A percentile compares a stretch with the other conserved stretches of the same genome.
These are phyloP conservation scores for Hydrophis major DNA, from an alignment of 2,797 vertebrate species.

Conservation along the genomic window DNA sequence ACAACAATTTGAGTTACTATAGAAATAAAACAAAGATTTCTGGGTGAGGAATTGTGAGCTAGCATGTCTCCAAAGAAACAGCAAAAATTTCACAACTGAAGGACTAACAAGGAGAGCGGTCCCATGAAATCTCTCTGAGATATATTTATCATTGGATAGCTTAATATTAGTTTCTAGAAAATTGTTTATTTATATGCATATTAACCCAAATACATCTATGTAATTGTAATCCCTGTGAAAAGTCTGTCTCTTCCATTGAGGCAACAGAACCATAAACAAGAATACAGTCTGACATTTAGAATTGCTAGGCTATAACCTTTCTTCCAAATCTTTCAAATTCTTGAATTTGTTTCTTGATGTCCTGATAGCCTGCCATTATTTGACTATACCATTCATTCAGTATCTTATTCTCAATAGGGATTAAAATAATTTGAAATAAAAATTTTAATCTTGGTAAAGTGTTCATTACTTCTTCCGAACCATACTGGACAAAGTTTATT, in stretches of 20 bases:
- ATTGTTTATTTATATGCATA: background rate
- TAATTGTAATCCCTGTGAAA: background rate
- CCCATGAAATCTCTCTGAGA: background rate
- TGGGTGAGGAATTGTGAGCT: background rate
- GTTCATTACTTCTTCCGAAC: background rate
- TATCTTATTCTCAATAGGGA: background rate
- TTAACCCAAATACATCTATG: background rate
- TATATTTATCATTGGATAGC: background rate
- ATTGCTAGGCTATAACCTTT: background rate
- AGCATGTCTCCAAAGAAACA: background rate
- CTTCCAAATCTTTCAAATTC: background rate
- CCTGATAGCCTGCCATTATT: background rate
- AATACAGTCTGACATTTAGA: background rate
- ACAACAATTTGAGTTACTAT: background rate
- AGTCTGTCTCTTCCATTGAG: background rate
- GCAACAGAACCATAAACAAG: background rate
- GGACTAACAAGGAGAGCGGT: background rate
- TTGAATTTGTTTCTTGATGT: background rate
- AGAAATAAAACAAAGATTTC: conserved; percentile 1
- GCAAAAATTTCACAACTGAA: background rate
- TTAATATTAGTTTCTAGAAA: background rate
- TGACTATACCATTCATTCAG: background rate
- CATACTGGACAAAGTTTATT: background rate
- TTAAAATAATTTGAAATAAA: background rate
- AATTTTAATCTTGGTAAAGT: background rate